Base-by-base conservation (phyloP, 2,113 vertebrate species). In the Geococcyx californianus region DNA sequence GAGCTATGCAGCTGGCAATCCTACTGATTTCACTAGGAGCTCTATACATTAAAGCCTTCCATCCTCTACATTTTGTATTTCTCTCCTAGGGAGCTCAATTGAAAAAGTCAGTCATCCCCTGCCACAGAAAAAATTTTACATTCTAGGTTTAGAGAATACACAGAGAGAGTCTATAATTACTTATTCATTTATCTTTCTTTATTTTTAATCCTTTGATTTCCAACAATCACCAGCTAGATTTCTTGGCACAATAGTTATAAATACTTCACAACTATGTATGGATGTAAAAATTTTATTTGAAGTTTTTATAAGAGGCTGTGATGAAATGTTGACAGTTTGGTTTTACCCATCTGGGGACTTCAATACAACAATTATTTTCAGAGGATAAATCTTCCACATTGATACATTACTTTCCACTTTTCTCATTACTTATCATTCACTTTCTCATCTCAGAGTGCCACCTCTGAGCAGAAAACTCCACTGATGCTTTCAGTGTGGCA, bases 201-300 rank as follows among this genome's bases (percentile, higher is more conserved):
- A 52, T 90, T 96, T 95, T 88, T 92, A 78, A 90, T 90, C 90
- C 75, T 95, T 96, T 96, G 90, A 96, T 95, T 96, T 96, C 60
- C 1, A 34, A 95, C 90, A 84, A 77, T 90, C 92, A 90, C 67
- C 59, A 79, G 72, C 90, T 91, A 93, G 47, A 93, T 93, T 94
- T 95, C 73, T 87, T 94, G 92, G 90, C 68, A 96, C 83, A 95
- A 90, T 93, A 94, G 88, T 94, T 94, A 95, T 96, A 92, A 96
- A 96, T 96, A 95, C 92, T 96, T 95, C 79, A 96, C 91, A 90
- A 83, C 36, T 84, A 24, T 11, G 28, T 88, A 77, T 45, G 56
- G 68, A 78, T 91, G 44, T 86, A 95, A 95, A 95, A 96, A 97
- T 96, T 97, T 90, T 92, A 64, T 95, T 96, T 96, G 95, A 96